phyloP scores from a whole-genome alignment of 2,113 vertebrate species.

The Leucopsar rothschildi region DNA sequence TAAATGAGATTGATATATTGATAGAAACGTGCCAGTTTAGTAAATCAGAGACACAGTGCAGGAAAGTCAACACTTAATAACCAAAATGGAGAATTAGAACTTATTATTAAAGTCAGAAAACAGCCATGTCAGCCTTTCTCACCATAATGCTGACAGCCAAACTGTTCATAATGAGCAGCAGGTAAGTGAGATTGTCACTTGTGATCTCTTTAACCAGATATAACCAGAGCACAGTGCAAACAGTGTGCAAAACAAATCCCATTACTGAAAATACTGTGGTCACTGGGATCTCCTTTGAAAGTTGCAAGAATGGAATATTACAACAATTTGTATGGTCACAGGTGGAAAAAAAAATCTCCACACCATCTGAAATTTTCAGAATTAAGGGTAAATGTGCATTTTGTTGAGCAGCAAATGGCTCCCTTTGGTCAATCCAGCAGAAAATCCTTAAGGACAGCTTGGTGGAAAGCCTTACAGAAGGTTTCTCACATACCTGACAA shows the following conservation, averaged over 20 bases:
- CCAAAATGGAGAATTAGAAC: slow-evolving; percentile 59
- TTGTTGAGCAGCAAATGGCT: background rate
- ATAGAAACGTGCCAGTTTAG: background rate
- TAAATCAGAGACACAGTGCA: slow-evolving; percentile 12
- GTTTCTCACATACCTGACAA: background rate
- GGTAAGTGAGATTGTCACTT: background rate
- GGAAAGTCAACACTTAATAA: slow-evolving; percentile 1
- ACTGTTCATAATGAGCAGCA: slow-evolving; percentile 22
- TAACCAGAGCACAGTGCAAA: background rate
- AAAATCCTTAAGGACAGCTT: background rate
- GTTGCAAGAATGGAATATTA: background rate
- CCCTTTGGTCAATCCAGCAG: background rate
- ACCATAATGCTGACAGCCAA: slow-evolving; percentile 54
- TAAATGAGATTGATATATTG: slow-evolving; percentile 54
- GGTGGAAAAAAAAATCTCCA: background rate
- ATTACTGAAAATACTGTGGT: background rate
- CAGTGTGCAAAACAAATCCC: background rate
- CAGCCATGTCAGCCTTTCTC: slow-evolving; percentile 54
- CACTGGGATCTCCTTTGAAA: background rate
- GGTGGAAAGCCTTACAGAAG: background rate
- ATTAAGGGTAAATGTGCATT: background rate
- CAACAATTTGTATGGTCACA: background rate
- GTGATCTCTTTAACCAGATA: slow-evolving; percentile 45
- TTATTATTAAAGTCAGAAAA: slow-evolving; percentile 60
- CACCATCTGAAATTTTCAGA: background rate